Conservation (phyloP, 2,113 vertebrate genomes). For the Meles meles region DNA sequence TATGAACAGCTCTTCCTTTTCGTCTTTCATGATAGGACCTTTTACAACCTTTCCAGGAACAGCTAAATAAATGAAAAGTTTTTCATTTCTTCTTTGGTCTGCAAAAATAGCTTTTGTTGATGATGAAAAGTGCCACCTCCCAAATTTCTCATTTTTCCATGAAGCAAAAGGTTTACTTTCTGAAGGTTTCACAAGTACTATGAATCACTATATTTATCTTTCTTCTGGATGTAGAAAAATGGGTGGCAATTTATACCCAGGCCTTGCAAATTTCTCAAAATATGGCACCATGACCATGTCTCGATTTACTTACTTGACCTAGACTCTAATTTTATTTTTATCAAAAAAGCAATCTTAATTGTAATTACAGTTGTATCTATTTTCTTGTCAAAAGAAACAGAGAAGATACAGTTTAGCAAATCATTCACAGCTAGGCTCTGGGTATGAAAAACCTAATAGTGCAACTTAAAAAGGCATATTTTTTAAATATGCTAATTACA, state of each 20-base stretch:
- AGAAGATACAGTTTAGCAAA: neutral
- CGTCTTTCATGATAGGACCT: slow-evolving; percentile 72
- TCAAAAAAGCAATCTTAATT: slow-evolving; percentile 1
- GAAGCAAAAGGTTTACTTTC: slow-evolving; percentile 75
- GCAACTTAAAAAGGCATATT: slow-evolving; percentile 4
- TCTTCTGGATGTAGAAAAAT: slow-evolving; percentile 61
- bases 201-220: slow-evolving; percentile 77
- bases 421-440: neutral
- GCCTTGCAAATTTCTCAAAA: slow-evolving; percentile 47
- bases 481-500: neutral
- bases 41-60: slow-evolving; percentile 72
- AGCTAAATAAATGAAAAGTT: slow-evolving; percentile 78
- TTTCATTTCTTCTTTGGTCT: slow-evolving; percentile 77
- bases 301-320: slow-evolving; percentile 9
- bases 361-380: neutral
- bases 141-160: slow-evolving; percentile 77
- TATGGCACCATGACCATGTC: neutral
- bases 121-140: slow-evolving; percentile 78
- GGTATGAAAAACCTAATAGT: neutral
- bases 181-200: slow-evolving; percentile 71
- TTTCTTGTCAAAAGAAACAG: neutral
- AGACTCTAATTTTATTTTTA: neutral
- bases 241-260: slow-evolving; percentile 59
- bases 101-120: slow-evolving; percentile 78
- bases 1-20: slow-evolving; percentile 72